Evolutionary conservation across 2,888 invertebrate genomes (phyloP).

Genomic region (Dermolepida albohirtum): DNA sequence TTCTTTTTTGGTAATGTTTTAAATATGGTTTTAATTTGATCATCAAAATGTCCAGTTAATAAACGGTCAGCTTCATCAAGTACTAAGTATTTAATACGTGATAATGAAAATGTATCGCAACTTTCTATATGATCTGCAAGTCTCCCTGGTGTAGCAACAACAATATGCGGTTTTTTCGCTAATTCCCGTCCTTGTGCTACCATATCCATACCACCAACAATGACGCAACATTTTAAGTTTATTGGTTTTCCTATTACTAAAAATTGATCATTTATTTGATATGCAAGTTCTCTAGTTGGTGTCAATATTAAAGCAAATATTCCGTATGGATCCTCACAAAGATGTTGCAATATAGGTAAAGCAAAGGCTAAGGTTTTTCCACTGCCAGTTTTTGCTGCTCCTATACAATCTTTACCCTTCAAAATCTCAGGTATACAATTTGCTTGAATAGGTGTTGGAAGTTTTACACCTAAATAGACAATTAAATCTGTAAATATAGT

Average conservation of each 20-base stretch:
- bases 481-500: conserved; percentile 28
- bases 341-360: conserved; percentile 89
- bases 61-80: conserved; percentile 97
- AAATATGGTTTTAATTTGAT: conserved; percentile 85
- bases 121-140: conserved; percentile 93
- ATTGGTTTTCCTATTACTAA: conserved; percentile 90
- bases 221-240: conserved; percentile 83
- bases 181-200: conserved; percentile 88
- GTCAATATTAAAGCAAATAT: conserved; percentile 95
- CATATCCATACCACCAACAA: conserved; percentile 97
- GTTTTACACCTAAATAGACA: conserved; percentile 73
- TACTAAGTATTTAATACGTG: conserved; percentile 86
- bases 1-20: conserved; percentile 78
- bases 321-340: conserved; percentile 95
- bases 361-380: conserved; percentile 99
- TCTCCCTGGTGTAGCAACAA: conserved; percentile 96
- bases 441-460: conserved; percentile 85
- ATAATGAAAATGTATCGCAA: conserved; percentile 84
- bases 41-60: conserved; percentile 82
- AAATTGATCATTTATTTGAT: conserved; percentile 96
- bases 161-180: conserved; percentile 88
- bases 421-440: conserved; percentile 85
- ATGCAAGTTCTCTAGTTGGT: conserved; percentile 93
- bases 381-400: conserved; percentile 97
- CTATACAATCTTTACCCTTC: conserved; percentile 88